Base-by-base conservation (phyloP, 2,888 invertebrate species). In the Frankliniella intonsa region DNA sequence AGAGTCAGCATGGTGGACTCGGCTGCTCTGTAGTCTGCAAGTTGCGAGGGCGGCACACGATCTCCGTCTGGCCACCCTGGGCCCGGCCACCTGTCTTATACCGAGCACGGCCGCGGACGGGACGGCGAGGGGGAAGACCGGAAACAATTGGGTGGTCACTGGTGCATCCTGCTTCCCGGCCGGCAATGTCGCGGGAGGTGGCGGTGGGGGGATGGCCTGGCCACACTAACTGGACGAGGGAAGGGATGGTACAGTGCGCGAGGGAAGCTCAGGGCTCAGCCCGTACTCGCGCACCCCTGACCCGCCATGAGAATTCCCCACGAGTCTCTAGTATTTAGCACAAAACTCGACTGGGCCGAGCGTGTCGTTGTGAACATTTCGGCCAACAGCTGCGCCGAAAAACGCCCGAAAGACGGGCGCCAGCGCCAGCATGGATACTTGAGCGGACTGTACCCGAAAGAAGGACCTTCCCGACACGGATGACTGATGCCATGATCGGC, bases 381-480 rank as follows among this genome's bases (percentile, higher is more conserved):
- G 38, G 38, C 38, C 38, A 38, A 38, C 5, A 38, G 2, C 38
- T 38, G 38, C 5, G 5, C 38, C 38, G 5, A 80, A 83, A 84
- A 50, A 81, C 38, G 80, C 81, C 11, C 83, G 83, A 12, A 83
- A 81, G 19, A 50, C 81, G 19, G 82, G 82, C 22, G 83, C 82
- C 81, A 80, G 81, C 38, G 55, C 83, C 79, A 80, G 7, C 38
- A 79, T 79, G 49, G 25, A 12, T 25, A 9, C 12, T 76, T 25
- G 25, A 25, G 69, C 69, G 11, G 69, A 25, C 69, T 76, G 69
- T 76, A 25, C 69, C 14, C 69, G 69, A 76, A 76, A 22, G 69
- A 76, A 25, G 69, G 69, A 76, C 69, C 69, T 76, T 76, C 69
- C 69, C 69, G 69, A 12, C 12, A 76, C 69, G 69, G 69, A 76